Base-by-base conservation (phyloP, 2,888 invertebrate genomes). In the Kuschelorhynchus macadamiae region DNA sequence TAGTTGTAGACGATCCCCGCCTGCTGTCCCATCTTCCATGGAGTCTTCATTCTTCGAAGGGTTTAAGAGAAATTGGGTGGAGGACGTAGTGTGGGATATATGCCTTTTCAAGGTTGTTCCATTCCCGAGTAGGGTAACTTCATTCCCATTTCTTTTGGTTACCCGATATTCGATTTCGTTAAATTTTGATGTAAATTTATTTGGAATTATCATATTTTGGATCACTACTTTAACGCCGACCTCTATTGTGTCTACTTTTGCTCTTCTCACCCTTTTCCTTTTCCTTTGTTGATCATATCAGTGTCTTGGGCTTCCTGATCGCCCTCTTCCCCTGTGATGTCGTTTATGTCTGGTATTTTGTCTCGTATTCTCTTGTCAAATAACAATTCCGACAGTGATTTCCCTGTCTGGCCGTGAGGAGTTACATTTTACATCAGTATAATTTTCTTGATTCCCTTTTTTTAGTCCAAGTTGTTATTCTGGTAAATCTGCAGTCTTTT, bases 331-430 rank as follows among this genome's bases (percentile, higher is more conserved):
- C 7, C 8, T 2, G 42, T 36, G 1, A 74, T 7, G 21, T 72
- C 71, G 7, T 5, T 9, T 12, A 71, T 62, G 1, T 72, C 71
- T 16, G 73, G 74, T 20, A 76, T 72, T 71, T 76, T 76, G 39
- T 76, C 73, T n/a, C 75, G 33, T 16, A 74, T 74, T 14, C 65
- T 71, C 30, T 72, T 20, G n/a, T 46, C 47, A 21, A 74, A 74
- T 16, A 76, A 36, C 17, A 73, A 42, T 64, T 76, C 67, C 3
- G 76, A 61, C 14, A 77, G 78, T 3, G 74, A 60, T 62, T 74
- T 72, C 14, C 72, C 71, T 18, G 77, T 78, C 14, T 71, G 72
- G 18, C 76, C 70, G 56, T 77, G 77, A 3, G 75, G 77, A 14
- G 78, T 73, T 12, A 63, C 64, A 50, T 72, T 72, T 32, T 73